A percentile compares a stretch with the other conserved stretches of the same genome.
Conservation (phyloP, 2,113 vertebrate genomes). For the Mus pahari region DNA sequence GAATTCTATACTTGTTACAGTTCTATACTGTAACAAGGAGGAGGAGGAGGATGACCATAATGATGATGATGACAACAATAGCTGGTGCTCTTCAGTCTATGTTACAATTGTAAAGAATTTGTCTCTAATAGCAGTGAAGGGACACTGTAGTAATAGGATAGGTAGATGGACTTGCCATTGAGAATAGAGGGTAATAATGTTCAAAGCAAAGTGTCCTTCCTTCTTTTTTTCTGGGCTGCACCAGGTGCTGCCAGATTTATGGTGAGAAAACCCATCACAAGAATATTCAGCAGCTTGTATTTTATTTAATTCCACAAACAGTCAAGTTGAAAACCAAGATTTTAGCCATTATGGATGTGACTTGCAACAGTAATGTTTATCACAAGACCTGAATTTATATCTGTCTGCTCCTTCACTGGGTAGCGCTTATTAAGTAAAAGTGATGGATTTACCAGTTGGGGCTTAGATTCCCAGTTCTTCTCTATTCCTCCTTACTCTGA, state of each 20-base stretch:
- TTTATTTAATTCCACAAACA: not conserved
- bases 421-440: slow-evolving; percentile 1
- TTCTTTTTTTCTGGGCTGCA: not conserved
- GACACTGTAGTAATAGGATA: not conserved
- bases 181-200: no score
- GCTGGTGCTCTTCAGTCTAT: not conserved
- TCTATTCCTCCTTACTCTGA: slow-evolving; percentile 21
- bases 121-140: not conserved
- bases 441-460: slow-evolving; percentile 1
- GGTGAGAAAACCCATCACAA: not conserved
- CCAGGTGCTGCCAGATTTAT: not conserved
- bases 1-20: no score
- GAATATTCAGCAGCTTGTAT: not conserved
- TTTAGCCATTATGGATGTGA: not conserved
- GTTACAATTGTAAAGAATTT: not conserved
- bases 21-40: no score
- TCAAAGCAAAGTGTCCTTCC: no score
- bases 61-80: no score
- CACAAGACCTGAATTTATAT: not conserved
- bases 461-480: not conserved
- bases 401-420: not conserved
- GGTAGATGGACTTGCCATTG: no score
- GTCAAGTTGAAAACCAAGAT: not conserved
- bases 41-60: no score
- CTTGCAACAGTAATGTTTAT: not conserved